Conservation (phyloP, 2,797 vertebrate genomes). For the Microctenopoma steveboyesi region DNA sequence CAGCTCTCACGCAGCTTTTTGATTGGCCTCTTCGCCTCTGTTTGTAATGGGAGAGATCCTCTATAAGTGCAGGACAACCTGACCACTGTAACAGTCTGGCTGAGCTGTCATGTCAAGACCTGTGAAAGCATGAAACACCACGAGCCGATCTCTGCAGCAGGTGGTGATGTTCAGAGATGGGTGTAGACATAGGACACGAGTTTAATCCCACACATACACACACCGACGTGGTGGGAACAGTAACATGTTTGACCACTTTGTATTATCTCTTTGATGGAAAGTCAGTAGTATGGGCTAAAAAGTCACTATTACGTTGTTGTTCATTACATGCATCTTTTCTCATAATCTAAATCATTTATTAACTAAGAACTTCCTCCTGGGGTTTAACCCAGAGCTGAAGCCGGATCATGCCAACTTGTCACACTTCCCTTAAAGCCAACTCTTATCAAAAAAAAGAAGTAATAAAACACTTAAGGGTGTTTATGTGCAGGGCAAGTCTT, state of each 20-base stretch:
- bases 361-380: conserved; percentile 20
- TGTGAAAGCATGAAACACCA: conserved; percentile 35
- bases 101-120: conserved; percentile 53
- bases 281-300: background rate
- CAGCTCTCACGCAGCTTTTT: conserved; percentile 56
- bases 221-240: background rate
- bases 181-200: conserved; percentile 24
- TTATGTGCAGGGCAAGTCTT: conserved; percentile 13
- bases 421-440: conserved; percentile 37
- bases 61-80: conserved; percentile 58
- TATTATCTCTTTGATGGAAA: background rate
- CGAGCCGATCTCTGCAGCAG: conserved; percentile 23
- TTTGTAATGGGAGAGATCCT: conserved; percentile 64
- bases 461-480: conserved; percentile 42
- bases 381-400: conserved; percentile 13
- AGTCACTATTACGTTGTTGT: background rate
- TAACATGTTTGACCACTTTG: background rate
- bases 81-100: conserved; percentile 54
- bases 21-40: conserved; percentile 64
- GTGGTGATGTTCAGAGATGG: conserved; percentile 25
- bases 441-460: conserved; percentile 64
- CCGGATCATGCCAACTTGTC: conserved; percentile 21
- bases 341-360: conserved; percentile 34
- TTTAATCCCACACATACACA: conserved; percentile 21
- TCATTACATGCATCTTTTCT: background rate